A percentile compares a stretch with the other conserved stretches of the same genome.
phyloP scores from a whole-genome alignment of 2,797 vertebrate genomes.

The Coregonus ussuriensis region DNA sequence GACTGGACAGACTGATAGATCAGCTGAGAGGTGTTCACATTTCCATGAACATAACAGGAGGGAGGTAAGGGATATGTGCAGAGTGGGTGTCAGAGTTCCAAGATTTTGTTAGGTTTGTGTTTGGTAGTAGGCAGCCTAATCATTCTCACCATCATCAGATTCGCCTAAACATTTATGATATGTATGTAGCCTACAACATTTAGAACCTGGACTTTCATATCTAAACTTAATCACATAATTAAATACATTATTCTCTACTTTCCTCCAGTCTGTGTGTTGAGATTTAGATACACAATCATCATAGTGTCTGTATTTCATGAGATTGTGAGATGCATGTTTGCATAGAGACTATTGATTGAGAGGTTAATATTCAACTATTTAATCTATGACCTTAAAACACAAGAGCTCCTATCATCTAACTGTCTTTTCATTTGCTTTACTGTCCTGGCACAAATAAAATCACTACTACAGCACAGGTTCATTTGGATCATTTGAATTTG shows the following conservation, averaged over 20 bases:
- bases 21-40: neutral
- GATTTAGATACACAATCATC: neutral
- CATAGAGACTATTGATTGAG: constrained; percentile 24
- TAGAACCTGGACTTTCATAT: neutral
- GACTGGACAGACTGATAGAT: neutral
- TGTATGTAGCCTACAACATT: neutral
- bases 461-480: neutral
- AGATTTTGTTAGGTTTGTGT: neutral
- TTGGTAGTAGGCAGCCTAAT: neutral
- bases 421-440: neutral
- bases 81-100: neutral
- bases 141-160: too few species aligned
- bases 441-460: neutral
- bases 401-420: neutral
- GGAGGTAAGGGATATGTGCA: neutral
- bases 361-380: constrained; percentile 43
- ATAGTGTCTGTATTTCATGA: neutral
- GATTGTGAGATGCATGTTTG: neutral
- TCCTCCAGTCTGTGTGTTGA: neutral
- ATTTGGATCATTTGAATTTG: neutral
- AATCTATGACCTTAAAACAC: constrained; percentile 20
- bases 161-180: neutral
- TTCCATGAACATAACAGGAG: too few species aligned
- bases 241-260: neutral
- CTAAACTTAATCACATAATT: neutral